Base-by-base conservation (phyloP, 2,113 vertebrate genomes). In the Herpetotheres cachinnans region DNA sequence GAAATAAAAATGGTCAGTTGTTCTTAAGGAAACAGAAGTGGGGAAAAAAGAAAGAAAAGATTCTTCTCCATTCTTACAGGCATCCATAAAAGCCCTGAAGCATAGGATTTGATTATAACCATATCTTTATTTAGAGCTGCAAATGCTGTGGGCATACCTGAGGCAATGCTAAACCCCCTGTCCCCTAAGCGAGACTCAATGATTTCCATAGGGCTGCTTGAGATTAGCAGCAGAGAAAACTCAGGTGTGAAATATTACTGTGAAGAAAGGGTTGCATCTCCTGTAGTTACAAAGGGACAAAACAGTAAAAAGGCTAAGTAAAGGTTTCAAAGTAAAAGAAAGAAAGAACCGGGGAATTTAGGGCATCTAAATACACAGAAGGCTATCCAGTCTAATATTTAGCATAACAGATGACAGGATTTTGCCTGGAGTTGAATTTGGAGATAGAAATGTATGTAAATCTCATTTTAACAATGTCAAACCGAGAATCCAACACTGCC, bases 161-260 rank as follows among this genome's bases (percentile, higher is more conserved):
- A 82, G 81, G 92, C 93, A 91, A 80, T 77, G 78, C 34, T 96
- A 91, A 95, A 94, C 73, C 91, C 38, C 46, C 61, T 94, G 77
- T 69, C 59, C 91, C 82, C 74, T 87, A 82, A 84, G 61, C 0
- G 0, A 93, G 61, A 89, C 40, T 89, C 61, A 47, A 12, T 61
- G 30, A 47, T 96, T 95, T 96, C 73, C 62, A 82, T 26, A 71
- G 61, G 24, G 47, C 44, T 91, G 42, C 70, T 67, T 52, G 36
- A 91, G 61, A 82, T 50, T 15, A 59, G 40, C 61, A 91, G 44
- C 49, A 89, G 36, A 62, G 42, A 82, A 85, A 29, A 47, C 21
- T 77, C 46, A 44, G 22, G 27, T 27, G 3, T 90, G 61, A 96
- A 72, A 76, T 66, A 80, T n/a, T 63, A 19, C 65, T 47, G 30